A percentile compares a stretch with the other conserved stretches of the same genome.
Evolutionary conservation across 2,888 invertebrate species (phyloP).

Genomic region (Lomographa bimaculata): DNA sequence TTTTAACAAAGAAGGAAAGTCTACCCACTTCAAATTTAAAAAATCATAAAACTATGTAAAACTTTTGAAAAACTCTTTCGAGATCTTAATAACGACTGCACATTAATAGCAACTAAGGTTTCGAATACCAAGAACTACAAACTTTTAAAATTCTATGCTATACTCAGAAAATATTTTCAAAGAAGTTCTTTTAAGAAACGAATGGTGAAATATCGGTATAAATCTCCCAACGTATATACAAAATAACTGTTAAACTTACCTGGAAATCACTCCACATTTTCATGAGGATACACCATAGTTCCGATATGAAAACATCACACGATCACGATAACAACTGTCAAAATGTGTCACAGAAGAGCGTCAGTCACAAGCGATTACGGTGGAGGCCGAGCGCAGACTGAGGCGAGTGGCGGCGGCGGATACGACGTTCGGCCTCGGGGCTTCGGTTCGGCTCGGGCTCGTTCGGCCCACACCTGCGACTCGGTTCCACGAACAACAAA

Average conservation of each 20-base stretch:
- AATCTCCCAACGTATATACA: conserved; percentile 10
- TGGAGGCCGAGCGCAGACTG: conserved; percentile 79
- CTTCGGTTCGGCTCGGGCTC: conserved; percentile 46
- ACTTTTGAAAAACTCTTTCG: neutral
- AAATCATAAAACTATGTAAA: conserved; percentile 1
- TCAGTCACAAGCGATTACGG: conserved; percentile 62
- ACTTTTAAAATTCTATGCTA: conserved; percentile 32
- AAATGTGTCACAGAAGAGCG: conserved; percentile 71
- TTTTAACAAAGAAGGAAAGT: conserved; percentile 19
- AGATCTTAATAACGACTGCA: too few species aligned
- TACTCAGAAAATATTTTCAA: conserved; percentile 38
- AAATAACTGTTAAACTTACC: conserved; percentile 52
- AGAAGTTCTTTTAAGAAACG: conserved; percentile 40
- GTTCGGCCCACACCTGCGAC: conserved; percentile 77
- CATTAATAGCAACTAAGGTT: too few species aligned
- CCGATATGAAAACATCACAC: conserved; percentile 82
- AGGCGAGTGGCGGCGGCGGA: conserved; percentile 46
- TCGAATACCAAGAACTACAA: conserved; percentile 9
- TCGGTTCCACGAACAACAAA: conserved; percentile 75
- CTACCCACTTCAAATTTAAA: conserved; percentile 7
- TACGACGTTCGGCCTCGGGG: conserved; percentile 48
- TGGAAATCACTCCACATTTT: conserved; percentile 84
- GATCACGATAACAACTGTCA: conserved; percentile 83
- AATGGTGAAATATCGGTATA: conserved; percentile 32
- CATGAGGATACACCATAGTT: conserved; percentile 83